phyloP scores from a whole-genome alignment of 2,113 vertebrate species.

The Dicerorhinus sumatrensis region DNA sequence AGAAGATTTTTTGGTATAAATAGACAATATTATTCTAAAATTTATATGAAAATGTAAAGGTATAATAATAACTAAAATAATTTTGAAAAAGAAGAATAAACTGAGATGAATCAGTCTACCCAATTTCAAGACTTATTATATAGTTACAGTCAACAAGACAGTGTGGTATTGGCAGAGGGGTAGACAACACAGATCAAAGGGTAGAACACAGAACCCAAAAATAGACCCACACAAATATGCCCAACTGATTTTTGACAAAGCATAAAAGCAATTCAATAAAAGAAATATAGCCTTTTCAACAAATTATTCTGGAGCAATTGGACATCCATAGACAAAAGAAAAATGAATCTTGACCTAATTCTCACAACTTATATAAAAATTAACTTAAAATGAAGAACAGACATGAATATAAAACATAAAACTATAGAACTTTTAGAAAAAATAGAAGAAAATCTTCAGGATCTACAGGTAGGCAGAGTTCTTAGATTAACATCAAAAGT shows the following conservation, averaged over 20 bases:
- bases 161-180: neutral
- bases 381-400: neutral
- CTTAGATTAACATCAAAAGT: slow-evolving; percentile 17
- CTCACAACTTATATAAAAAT: slow-evolving; percentile 20
- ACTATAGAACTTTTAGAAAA: neutral
- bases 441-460: neutral
- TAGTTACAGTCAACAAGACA: neutral
- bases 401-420: neutral
- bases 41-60: too few relatives aligned
- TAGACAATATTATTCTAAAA: too few relatives aligned
- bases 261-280: too few relatives aligned
- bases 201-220: neutral
- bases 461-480: neutral
- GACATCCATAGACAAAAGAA: neutral
- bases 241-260: too few relatives aligned
- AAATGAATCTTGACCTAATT: slow-evolving; percentile 16
- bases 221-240: too few relatives aligned
- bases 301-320: too few relatives aligned
- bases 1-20: too few relatives aligned
- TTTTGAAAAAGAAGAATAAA: neutral
- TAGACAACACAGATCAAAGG: neutral
- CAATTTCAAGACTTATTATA: neutral
- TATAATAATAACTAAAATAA: too few relatives aligned
- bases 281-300: too few relatives aligned
- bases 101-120: neutral